Evolutionary conservation across 1,140 invertebrate genomes (phyloP), one percentile per base, ranked within the genome.

Genomic region (Philopotamus ludificatus): DNA sequence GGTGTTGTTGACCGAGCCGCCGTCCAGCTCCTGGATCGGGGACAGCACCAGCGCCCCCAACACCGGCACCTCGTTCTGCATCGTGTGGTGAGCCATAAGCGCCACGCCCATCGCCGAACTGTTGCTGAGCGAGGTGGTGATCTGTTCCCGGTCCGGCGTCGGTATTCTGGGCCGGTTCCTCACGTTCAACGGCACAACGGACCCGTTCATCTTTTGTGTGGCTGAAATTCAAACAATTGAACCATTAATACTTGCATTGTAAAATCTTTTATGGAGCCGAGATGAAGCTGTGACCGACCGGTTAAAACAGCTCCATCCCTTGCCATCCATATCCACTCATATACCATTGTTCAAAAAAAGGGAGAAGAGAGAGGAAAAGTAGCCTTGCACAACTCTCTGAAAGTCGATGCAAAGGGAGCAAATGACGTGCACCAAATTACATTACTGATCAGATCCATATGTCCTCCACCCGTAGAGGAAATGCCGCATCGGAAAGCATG

Each of bases 111-210:
- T 82, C 12, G 79, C 76, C 65, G 80, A 78, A 62, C 78, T 81
- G 47, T 50, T 77, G 45, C 77, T 74, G 69, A 79, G 77, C 15
- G 75, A 73, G 18, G 66, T 81, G 21, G 88, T 75, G 49, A 84
- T 81, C 65, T 85, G 85, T 67, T 91, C 88, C 68, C 88, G 82
- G 68, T 89, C 92, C 0, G 92, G 92, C 1, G 91, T 93, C 22
- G 91, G 92, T 59, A 94, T 92, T 44, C 91, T 82, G 1, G 91
- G 91, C 49, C 91, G 83, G 70, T 89, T 89, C 72, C 88, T 88
- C 57, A 90, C 76, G 10, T 85, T 83, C 61, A 85, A 81, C 15
- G 86, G 85, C 2, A 87, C 81, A 42, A 84, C 83, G 0, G 81
- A 76, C n/a, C 86, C 85, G 74, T 88, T 87, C 65, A 86, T 76